These are phyloP conservation scores for Lophochroa leadbeateri DNA, from an alignment of 2,113 vertebrate species.

Conservation along the genomic window DNA sequence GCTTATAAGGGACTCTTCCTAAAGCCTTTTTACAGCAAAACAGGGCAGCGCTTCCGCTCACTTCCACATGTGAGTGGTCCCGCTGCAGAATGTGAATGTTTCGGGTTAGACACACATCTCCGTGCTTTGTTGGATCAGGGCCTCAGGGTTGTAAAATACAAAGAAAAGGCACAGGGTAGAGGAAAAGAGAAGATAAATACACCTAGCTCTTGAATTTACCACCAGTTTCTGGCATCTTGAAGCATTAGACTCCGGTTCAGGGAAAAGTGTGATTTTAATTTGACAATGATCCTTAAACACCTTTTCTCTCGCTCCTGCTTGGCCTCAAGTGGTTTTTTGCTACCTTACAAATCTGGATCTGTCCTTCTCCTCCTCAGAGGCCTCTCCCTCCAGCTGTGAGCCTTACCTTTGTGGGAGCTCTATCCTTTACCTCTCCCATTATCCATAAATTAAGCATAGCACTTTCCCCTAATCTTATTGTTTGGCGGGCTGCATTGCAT, in stretches of 20 bases:
- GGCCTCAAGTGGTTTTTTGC: not conserved
- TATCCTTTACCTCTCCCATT: constrained; percentile 56
- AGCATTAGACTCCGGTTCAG: not conserved
- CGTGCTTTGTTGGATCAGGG: not conserved
- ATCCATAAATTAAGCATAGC: constrained; percentile 67
- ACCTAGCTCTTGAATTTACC: not conserved
- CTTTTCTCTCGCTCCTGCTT: not conserved
- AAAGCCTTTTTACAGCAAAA: not conserved
- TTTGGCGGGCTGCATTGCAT: constrained; percentile 53
- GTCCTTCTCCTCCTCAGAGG: constrained; percentile 9
- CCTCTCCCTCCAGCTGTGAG: constrained; percentile 56
- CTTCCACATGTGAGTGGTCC: not conserved
- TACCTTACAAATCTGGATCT: constrained; percentile 40
- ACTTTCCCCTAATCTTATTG: constrained; percentile 70
- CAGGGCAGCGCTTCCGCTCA: not conserved
- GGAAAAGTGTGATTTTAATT: constrained; percentile 49
- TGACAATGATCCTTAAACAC: constrained; percentile 23
- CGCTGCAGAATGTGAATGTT: not conserved
- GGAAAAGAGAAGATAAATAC: not conserved
- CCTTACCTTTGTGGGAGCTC: constrained; percentile 65
- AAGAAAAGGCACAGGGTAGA: not conserved
- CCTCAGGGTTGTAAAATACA: not conserved
- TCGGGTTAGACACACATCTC: not conserved
- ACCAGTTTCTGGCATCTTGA: not conserved
- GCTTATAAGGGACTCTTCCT: not conserved